A percentile compares a stretch with the other conserved stretches of the same genome.
phyloP scores from a whole-genome alignment of 35 echinoderm and acorn worm genomes.

The Holothuria glaberrima region DNA sequence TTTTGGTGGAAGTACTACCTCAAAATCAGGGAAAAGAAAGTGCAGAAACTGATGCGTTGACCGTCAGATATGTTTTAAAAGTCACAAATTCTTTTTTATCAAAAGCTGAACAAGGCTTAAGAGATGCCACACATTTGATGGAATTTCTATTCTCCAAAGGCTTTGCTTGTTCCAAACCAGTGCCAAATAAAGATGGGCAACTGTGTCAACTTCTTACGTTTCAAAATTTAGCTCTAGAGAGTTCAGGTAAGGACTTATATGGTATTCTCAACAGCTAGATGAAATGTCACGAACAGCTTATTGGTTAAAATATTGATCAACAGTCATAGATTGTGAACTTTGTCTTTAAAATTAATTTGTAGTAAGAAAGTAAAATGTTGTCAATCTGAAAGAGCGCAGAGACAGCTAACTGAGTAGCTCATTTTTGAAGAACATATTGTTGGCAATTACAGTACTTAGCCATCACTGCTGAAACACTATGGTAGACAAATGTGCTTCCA shows the following conservation, averaged over 20 bases:
- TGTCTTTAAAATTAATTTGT: no score
- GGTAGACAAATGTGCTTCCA: no score
- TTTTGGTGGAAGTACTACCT: background rate
- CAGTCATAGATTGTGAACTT: no score
- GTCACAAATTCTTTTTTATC: conserved; percentile 28
- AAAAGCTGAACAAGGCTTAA: background rate
- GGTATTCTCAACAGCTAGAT: no score
- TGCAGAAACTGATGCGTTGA: background rate
- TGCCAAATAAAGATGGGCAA: conserved; percentile 9
- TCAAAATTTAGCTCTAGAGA: background rate
- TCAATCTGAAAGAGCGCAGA: no score
- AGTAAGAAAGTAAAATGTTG: no score
- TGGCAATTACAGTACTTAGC: no score
- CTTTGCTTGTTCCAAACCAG: background rate
- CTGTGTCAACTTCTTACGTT: background rate
- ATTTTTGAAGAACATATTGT: no score
- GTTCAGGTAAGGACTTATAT: background rate
- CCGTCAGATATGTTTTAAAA: background rate
- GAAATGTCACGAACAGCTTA: no score
- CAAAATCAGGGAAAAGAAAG: background rate
- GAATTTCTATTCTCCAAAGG: background rate
- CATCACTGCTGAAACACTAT: no score
- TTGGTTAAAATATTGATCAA: no score
- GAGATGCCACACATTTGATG: conserved; percentile 23
- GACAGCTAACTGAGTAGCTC: no score